These are phyloP conservation scores for Oryzias curvinotus DNA, from an alignment of 2,113 vertebrate genomes.

Conservation along the genomic window DNA sequence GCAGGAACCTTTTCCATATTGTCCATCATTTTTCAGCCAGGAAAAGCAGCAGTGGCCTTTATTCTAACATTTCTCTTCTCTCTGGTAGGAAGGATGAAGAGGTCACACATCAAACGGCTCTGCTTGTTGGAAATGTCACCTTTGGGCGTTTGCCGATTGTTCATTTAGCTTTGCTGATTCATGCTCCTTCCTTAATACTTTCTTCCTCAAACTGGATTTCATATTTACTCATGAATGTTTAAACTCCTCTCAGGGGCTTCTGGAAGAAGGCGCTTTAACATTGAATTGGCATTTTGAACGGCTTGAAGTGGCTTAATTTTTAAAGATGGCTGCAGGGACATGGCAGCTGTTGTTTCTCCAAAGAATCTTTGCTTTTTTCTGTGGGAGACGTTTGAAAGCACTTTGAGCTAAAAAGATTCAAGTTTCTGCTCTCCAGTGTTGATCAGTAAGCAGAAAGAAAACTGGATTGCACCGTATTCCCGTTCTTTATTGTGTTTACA, in stretches of 20 bases:
- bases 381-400: neutral
- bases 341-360: constrained; percentile 8
- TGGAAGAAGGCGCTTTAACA: constrained; percentile 12
- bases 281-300: constrained; percentile 2
- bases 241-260: constrained; percentile 1
- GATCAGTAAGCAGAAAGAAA: no score
- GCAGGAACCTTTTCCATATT: no score
- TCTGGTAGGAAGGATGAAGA: no score
- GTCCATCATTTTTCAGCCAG: no score
- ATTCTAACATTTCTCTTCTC: no score
- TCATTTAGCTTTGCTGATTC: neutral
- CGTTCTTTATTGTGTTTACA: no score
- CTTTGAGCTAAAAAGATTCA: neutral
- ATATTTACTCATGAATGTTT: constrained; percentile 17
- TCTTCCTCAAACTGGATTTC: constrained; percentile 1
- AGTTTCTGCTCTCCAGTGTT: no score
- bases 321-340: constrained; percentile 27
- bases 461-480: no score
- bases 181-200: neutral
- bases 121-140: no score
- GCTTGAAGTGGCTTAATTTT: constrained; percentile 22
- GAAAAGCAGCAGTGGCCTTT: no score
- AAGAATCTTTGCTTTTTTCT: neutral
- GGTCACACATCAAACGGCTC: no score
- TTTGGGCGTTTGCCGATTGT: neutral